A percentile compares a stretch with the other conserved stretches of the same genome.
These are phyloP conservation scores for Clostera curtula DNA, from an alignment of 2,888 invertebrate genomes.

Conservation along the genomic window DNA sequence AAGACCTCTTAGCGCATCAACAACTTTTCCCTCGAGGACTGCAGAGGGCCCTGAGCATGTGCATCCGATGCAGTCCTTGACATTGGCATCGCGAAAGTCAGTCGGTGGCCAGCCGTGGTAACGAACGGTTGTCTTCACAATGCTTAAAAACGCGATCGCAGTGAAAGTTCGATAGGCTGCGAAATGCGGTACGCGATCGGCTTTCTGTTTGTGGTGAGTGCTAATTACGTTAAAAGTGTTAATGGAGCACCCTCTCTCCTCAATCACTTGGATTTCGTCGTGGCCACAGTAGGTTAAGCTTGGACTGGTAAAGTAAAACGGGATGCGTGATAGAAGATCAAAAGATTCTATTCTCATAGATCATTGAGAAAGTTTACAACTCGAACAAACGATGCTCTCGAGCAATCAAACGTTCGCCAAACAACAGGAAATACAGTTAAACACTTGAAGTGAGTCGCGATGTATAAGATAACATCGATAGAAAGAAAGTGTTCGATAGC, in stretches of 20 bases:
- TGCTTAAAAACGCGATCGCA: constrained; percentile 48
- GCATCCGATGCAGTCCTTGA: constrained; percentile 56
- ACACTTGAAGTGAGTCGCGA: constrained; percentile 1
- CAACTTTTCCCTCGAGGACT: constrained; percentile 47
- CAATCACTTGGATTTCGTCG: constrained; percentile 23
- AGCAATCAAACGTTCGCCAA: constrained; percentile 1
- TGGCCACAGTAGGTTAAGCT: constrained; percentile 19
- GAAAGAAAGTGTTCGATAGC: constrained; percentile 18
- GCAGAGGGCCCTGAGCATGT: constrained; percentile 25
- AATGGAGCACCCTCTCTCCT: constrained; percentile 44
- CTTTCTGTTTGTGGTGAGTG: constrained; percentile 73
- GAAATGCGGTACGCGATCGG: constrained; percentile 68
- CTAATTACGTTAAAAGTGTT: constrained; percentile 57
- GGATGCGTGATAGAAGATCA: neutral
- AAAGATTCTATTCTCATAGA: neutral
- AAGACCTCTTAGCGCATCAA: constrained; percentile 32
- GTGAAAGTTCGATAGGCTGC: constrained; percentile 68
- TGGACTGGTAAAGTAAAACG: constrained; percentile 13
- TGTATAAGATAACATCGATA: constrained; percentile 10
- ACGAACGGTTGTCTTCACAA: constrained; percentile 47
- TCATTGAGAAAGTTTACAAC: constrained; percentile 1
- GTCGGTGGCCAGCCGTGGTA: constrained; percentile 51
- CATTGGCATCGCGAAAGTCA: constrained; percentile 43
- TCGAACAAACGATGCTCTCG: neutral
- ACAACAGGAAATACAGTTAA: constrained; percentile 1